phyloP scores from a whole-genome alignment of 2,888 invertebrate species.

The Baccha elongata region DNA sequence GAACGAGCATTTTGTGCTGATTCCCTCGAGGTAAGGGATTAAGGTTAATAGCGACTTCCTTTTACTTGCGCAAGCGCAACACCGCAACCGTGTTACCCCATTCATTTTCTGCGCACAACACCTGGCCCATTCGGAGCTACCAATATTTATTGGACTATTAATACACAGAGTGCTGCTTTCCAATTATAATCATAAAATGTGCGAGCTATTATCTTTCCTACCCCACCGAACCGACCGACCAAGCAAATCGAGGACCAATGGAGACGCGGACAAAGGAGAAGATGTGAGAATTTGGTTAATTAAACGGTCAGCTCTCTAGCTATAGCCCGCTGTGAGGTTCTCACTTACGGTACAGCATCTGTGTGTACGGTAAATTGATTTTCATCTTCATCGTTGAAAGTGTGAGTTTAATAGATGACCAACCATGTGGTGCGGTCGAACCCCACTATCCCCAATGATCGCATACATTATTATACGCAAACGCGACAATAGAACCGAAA shows the following conservation, averaged over 20 bases:
- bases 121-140: conserved; percentile 43
- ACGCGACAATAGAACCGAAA: conserved; percentile 69
- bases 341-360: conserved; percentile 60
- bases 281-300: conserved; percentile 74
- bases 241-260: neutral
- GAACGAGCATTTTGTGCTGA: conserved; percentile 36
- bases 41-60: conserved; percentile 58
- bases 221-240: neutral
- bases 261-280: neutral
- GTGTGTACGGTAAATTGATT: conserved; percentile 71
- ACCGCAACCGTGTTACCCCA: too few relatives aligned
- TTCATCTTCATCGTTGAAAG: conserved; percentile 69
- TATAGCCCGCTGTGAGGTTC: conserved; percentile 57
- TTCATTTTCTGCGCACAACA: conserved; percentile 32
- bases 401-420: conserved; percentile 73
- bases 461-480: conserved; percentile 35
- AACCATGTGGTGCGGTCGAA: conserved; percentile 27
- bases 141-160: conserved; percentile 72
- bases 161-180: conserved; percentile 69
- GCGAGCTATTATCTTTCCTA: conserved; percentile 53
- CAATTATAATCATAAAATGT: conserved; percentile 73
- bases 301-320: conserved; percentile 73
- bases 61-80: conserved; percentile 56
- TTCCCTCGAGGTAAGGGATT: conserved; percentile 62
- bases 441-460: conserved; percentile 2